A percentile compares a stretch with the other conserved stretches of the same genome.
Conservation (phyloP, 1,140 invertebrate genomes). For the Aricia agestis region DNA sequence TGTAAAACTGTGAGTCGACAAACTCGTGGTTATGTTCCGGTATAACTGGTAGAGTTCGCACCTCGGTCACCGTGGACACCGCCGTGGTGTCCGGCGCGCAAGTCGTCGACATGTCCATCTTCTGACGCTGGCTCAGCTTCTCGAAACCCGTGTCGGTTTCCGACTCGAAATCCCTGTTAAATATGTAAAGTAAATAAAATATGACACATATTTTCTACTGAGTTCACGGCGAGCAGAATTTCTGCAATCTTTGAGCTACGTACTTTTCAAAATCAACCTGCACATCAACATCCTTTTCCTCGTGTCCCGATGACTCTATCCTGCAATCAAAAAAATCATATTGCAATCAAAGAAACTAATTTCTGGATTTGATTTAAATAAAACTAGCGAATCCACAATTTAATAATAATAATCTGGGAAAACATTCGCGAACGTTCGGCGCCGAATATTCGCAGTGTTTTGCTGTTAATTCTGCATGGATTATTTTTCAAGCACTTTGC, state of each 20-base stretch:
- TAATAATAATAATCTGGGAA: too few species aligned
- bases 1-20: conserved; percentile 88
- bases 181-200: too few species aligned
- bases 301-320: conserved; percentile 42
- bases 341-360: not conserved
- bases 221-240: too few species aligned
- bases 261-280: conserved; percentile 66
- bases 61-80: conserved; percentile 62
- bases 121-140: conserved; percentile 78
- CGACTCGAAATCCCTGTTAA: conserved; percentile 82
- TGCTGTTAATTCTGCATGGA: too few species aligned
- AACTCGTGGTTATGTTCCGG: conserved; percentile 77
- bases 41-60: conserved; percentile 56
- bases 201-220: too few species aligned
- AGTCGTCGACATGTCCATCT: conserved; percentile 47
- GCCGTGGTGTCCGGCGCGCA: conserved; percentile 52
- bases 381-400: too few species aligned
- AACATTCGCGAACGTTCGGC: too few species aligned
- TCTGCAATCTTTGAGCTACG: conserved; percentile 15
- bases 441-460: too few species aligned
- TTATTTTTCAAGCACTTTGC: too few species aligned
- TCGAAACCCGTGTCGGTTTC: conserved; percentile 91
- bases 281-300: conserved; percentile 51
- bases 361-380: too few species aligned
- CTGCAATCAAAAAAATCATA: conserved; percentile 37